phyloP scores from a whole-genome alignment of 2,797 vertebrate species.

The Sternotherus odoratus region DNA sequence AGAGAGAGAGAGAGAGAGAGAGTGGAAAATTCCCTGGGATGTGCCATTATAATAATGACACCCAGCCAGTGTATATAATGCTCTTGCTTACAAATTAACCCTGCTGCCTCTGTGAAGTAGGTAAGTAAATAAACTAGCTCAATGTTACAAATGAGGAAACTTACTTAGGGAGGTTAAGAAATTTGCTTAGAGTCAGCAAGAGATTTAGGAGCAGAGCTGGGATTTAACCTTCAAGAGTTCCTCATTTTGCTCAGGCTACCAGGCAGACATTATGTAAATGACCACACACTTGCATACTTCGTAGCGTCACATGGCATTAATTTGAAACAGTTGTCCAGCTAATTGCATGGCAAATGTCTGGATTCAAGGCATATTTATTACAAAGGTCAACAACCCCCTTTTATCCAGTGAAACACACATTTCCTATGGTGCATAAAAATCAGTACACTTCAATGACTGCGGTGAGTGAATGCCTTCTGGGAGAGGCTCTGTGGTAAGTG shows the following conservation, averaged over 20 bases:
- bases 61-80: neutral
- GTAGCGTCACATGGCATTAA: slow-evolving; percentile 57
- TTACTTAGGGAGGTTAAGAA: neutral
- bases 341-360: slow-evolving; percentile 61
- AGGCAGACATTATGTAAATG: slow-evolving; percentile 39
- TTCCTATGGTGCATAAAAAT: slow-evolving; percentile 60
- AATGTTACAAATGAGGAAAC: neutral
- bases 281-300: slow-evolving; percentile 55
- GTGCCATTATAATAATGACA: neutral
- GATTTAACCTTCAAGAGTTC: neutral
- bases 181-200: neutral
- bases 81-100: neutral
- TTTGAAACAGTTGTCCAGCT: slow-evolving; percentile 71
- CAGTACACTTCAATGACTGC: slow-evolving; percentile 45
- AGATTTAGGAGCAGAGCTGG: neutral
- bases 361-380: slow-evolving; percentile 52
- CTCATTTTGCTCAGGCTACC: slow-evolving; percentile 1
- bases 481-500: slow-evolving; percentile 17
- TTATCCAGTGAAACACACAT: slow-evolving; percentile 56
- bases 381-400: slow-evolving; percentile 67
- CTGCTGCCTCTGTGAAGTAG: neutral
- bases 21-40: neutral
- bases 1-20: neutral
- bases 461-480: slow-evolving; percentile 24
- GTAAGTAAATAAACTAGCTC: neutral